These are phyloP conservation scores for Cyprinodon tularosa DNA, from an alignment of 2,113 vertebrate genomes.

Conservation along the genomic window DNA sequence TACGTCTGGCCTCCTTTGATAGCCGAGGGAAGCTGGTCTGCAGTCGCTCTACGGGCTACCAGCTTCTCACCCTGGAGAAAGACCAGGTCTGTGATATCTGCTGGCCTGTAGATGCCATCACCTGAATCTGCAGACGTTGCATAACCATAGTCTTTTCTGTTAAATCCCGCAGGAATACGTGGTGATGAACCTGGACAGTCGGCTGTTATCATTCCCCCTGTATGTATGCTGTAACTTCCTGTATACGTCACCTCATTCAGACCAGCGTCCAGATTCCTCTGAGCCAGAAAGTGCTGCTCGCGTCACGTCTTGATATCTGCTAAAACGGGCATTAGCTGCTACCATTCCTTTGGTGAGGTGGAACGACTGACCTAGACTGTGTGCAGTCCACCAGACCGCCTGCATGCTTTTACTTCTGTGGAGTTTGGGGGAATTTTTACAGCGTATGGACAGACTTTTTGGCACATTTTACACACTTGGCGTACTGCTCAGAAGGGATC, in stretches of 20 bases:
- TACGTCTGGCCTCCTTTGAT: slow-evolving; percentile 93
- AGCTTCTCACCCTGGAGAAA: slow-evolving; percentile 93
- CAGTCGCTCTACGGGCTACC: slow-evolving; percentile 92
- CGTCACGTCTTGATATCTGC: slow-evolving; percentile 65
- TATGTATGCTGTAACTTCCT: slow-evolving; percentile 98
- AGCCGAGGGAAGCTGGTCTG: slow-evolving; percentile 89
- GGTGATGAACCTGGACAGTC: slow-evolving; percentile 96
- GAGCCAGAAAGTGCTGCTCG: slow-evolving; percentile 67
- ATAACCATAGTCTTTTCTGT: slow-evolving; percentile 1
- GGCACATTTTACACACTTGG: neutral
- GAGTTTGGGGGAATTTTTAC: slow-evolving; percentile 26
- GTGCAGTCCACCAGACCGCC: slow-evolving; percentile 28
- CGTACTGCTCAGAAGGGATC: slow-evolving; percentile 6
- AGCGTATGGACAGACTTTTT: slow-evolving; percentile 23
- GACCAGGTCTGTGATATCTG: slow-evolving; percentile 86
- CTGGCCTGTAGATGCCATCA: neutral
- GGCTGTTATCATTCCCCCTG: slow-evolving; percentile 91
- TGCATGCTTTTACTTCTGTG: slow-evolving; percentile 44
- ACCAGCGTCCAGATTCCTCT: slow-evolving; percentile 68
- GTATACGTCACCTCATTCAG: slow-evolving; percentile 87
- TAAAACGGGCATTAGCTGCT: slow-evolving; percentile 9
- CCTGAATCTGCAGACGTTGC: neutral
- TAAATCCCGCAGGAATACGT: slow-evolving; percentile 87
- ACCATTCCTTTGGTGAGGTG: slow-evolving; percentile 28
- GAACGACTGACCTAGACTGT: slow-evolving; percentile 33